These are phyloP conservation scores for Myotis findleyi DNA, from an alignment of 2,797 vertebrate genomes.

Conservation along the genomic window DNA sequence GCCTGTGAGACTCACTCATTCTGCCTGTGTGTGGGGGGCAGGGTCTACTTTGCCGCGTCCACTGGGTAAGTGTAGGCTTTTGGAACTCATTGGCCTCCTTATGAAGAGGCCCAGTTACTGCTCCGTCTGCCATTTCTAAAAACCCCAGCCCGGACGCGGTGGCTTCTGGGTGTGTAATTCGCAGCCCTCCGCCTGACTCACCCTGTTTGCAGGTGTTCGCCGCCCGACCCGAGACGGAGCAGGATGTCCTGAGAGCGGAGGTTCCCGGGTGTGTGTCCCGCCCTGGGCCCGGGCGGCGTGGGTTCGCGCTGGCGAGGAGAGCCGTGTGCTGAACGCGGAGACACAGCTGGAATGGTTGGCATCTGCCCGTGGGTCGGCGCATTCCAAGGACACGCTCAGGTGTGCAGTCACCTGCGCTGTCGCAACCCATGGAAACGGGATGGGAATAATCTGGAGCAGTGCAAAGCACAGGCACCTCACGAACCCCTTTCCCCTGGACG, in stretches of 20 bases:
- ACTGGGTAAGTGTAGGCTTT: background rate
- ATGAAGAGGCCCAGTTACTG: background rate
- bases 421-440: background rate
- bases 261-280: background rate
- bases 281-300: background rate
- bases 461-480: background rate
- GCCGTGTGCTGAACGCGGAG: background rate
- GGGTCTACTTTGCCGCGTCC: background rate
- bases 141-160: background rate
- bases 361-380: background rate
- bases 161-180: background rate
- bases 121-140: background rate
- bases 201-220: background rate
- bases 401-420: background rate
- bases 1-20: background rate
- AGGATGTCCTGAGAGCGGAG: no score
- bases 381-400: constrained; percentile 53
- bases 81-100: background rate
- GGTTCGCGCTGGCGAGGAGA: background rate
- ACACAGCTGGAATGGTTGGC: constrained; percentile 53
- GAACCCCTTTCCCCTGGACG: constrained; percentile 21
- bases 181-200: background rate
- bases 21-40: no score
- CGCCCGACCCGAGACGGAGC: background rate
- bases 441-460: background rate